Base-by-base conservation (phyloP, 1,140 invertebrate species). In the Diabrotica virgifera region DNA sequence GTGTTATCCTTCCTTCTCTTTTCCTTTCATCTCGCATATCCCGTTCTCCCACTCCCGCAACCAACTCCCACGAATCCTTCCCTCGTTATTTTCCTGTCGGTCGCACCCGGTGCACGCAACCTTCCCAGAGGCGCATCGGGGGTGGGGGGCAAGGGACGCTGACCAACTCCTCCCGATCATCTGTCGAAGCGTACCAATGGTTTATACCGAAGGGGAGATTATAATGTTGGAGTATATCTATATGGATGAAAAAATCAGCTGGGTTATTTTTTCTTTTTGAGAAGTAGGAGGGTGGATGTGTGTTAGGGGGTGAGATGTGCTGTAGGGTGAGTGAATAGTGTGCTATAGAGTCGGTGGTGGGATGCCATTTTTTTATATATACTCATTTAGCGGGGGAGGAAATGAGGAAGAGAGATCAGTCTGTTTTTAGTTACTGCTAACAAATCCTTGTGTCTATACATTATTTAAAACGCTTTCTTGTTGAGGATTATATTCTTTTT, bases 31-130 rank as follows among this genome's bases (percentile, higher is more conserved):
- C 52, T 51, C 62, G 54, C 62, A 53, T 54, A n/a, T 36, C 51
- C 56, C 12, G 52, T 46, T 53, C 37, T 59, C 60, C 51, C 53
- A 40, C 59, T 38, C 55, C 68, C 60, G 10, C 53, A 1, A 55
- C 40, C 61, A 38, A 11, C 40, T 46, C 8, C 40, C 8, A 10
- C 11, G 57, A 54, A 52, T 51, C 24, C 65, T 51, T 72, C 72
- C 72, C 72, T 73, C 70, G 70, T 73, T 70, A 73, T 73, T 73
- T 73, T 73, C 72, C 72, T 71, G 72, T 73, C 72, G 65, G 72
- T 68, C 72, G 72, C 72, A 73, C 72, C 70, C 72, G 72, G 70
- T 69, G 72, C 68, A 57, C 57, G 59, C 63, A 71, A 69, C 71
- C 69, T 40, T 68, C 65, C 65, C 62, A 60, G 55, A 53, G 69